phyloP scores from a whole-genome alignment of 2,888 invertebrate species.

The Hololepta plana region DNA sequence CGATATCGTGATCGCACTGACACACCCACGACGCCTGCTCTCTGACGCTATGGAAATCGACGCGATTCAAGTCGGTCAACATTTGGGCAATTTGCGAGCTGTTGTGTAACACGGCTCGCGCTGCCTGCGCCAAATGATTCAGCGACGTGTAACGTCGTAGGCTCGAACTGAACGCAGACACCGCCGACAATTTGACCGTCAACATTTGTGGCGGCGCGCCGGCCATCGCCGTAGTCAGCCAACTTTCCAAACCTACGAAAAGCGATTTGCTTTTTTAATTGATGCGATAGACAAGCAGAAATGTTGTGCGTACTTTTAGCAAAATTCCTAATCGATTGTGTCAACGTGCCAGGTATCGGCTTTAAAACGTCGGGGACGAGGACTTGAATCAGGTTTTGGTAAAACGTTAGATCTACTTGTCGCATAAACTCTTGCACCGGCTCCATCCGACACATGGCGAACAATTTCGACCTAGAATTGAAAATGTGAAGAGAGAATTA shows the following conservation, averaged over 20 bases:
- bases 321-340: constrained; percentile 83
- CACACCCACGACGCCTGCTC: constrained; percentile 94
- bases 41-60: constrained; percentile 95
- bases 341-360: constrained; percentile 85
- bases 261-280: constrained; percentile 3
- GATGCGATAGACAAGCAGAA: background rate
- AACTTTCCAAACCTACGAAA: constrained; percentile 55
- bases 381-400: constrained; percentile 90
- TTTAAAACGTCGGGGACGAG: constrained; percentile 91
- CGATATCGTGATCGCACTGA: constrained; percentile 70
- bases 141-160: constrained; percentile 89
- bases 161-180: constrained; percentile 86
- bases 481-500: too few species aligned
- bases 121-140: constrained; percentile 88
- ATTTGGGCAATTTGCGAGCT: constrained; percentile 90
- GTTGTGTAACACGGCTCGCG: constrained; percentile 89
- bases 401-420: constrained; percentile 77
- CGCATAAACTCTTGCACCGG: constrained; percentile 66
- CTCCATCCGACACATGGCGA: constrained; percentile 46
- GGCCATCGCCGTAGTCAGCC: constrained; percentile 63
- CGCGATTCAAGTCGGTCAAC: constrained; percentile 89
- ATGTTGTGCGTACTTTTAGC: constrained; percentile 47
- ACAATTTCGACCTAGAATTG: constrained; percentile 43
- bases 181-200: constrained; percentile 66
- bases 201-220: constrained; percentile 70